Evolutionary conservation across 2,888 invertebrate genomes (phyloP).

Genomic region (Chydorus sphaericus): DNA sequence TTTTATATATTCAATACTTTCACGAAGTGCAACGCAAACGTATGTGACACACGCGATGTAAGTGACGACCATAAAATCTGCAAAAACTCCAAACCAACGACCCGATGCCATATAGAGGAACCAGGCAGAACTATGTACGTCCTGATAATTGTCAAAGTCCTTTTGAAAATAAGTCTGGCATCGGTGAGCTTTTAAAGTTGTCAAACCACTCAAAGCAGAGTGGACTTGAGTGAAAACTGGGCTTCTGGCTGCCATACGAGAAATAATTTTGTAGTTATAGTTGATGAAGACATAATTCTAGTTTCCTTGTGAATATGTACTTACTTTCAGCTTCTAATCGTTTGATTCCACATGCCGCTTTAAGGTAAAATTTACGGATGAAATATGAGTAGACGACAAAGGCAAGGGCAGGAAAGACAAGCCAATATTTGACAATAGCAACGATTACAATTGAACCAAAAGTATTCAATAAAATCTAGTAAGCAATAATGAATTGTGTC

Average conservation of each 20-base stretch:
- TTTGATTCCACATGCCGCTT: slow-evolving; percentile 33
- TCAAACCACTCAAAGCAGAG: slow-evolving; percentile 60
- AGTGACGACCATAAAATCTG: slow-evolving; percentile 73
- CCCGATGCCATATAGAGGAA: slow-evolving; percentile 76
- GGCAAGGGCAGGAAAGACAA: slow-evolving; percentile 27
- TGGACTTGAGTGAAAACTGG: slow-evolving; percentile 53
- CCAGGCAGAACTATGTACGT: slow-evolving; percentile 75
- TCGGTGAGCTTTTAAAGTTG: slow-evolving; percentile 43
- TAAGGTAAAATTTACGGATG: slow-evolving; percentile 31
- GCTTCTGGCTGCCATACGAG: slow-evolving; percentile 29
- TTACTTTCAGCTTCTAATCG: slow-evolving; percentile 35
- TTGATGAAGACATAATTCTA: too few relatives aligned
- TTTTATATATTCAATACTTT: slow-evolving; percentile 19
- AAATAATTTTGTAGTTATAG: too few relatives aligned
- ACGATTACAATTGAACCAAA: slow-evolving; percentile 35
- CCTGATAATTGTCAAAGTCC: slow-evolving; percentile 27
- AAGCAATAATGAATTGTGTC: not conserved
- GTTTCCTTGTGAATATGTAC: too few relatives aligned
- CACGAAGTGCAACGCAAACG: slow-evolving; percentile 58
- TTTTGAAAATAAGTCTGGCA: slow-evolving; percentile 28
- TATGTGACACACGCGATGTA: slow-evolving; percentile 76
- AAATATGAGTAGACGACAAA: slow-evolving; percentile 28
- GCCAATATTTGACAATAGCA: slow-evolving; percentile 29
- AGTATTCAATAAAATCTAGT: slow-evolving; percentile 21
- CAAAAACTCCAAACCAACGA: slow-evolving; percentile 83